Evolutionary conservation across 2,113 vertebrate genomes (phyloP), one percentile per base, ranked within the genome.

Genomic region (Urocynchramus pylzowi): DNA sequence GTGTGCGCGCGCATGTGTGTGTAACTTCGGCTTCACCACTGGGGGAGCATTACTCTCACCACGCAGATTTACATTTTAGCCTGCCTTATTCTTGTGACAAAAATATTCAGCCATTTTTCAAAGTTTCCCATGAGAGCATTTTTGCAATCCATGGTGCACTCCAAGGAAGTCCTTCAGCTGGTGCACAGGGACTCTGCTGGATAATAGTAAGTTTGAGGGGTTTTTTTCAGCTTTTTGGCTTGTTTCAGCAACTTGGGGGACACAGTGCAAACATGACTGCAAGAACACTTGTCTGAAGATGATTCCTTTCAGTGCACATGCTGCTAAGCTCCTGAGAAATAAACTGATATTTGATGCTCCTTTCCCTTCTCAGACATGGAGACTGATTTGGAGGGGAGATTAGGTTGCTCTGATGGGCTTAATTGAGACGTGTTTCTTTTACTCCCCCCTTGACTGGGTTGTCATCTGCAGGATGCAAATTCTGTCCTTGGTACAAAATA

Each of bases 241-340:
- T 35, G 16, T 87, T 94, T 94, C 37, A 73, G 49, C 23, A 69
- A 7, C 59, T 5, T 35, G 17, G 12, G 13, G 47, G 28, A 10
- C 1, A 0, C 4, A 2, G 49, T 47, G 60, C 26, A 47, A 56
- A 22, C 30, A 35, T 0, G 3, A 67, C 52, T 68, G 52, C 67
- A 49, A 49, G 42, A 56, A 47, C 42, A 23, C 26, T 44, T 27
- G 26, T 37, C 42, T 76, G 53, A 63, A 59, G 71, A 52, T 23
- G 28, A 39, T 30, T 52, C 23, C 7, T 59, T 13, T 78, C 47
- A 57, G 27, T 2, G 17, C 2, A 52, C 31, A 10, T 44, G 31
- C 75, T 67, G 37, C 45, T 49, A 74, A 69, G 11, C 44, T 77
- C 20, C 54, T 56, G 50, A 81, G 59, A 21, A 47, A 61, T 23